Evolutionary conservation across 2,797 vertebrate species (phyloP), one percentile per base, ranked within the genome.

Genomic region (Oreortyx pictus): DNA sequence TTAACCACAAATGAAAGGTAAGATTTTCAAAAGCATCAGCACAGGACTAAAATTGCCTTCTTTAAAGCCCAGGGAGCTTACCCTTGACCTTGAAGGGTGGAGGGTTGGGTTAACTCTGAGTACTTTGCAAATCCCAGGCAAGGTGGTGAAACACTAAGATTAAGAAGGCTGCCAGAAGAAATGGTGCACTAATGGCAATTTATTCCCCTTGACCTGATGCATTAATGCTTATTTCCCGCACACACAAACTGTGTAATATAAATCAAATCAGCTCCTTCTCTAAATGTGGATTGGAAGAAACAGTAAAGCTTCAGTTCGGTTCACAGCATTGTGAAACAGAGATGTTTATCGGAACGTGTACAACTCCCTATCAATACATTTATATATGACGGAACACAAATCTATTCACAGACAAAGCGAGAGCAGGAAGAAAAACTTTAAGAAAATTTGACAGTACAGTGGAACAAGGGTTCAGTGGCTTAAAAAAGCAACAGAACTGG

Each of bases 141-240:
- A 93, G 74, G 68, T 89, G 90, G 61, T 95, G 86, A 95, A 96
- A 92, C 47, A 62, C 11, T 62, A 90, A 92, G 86, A 95, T 94
- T 93, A 94, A 80, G 79, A 54, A 62, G 35, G 70, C 54, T 93
- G 93, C 65, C 86, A 93, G 75, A 75, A 91, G 59, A 82, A 85
- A 73, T 66, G 35, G 61, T 41, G n/a, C 54, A 65, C 54, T 77
- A 77, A 65, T 68, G 61, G 39, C 67, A 66, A 88, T 77, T 92
- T 80, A 94, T 94, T 87, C 78, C 83, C 39, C 62, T 75, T 82
- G 88, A 91, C 46, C 62, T 12, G 5, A 49, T 66, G 39, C 88
- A 92, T 92, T 94, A 95, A 90, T 50, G 52, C 66, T 76, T 88
- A 92, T 82, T 94, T 95, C 78, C 76, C 67, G 56, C 39, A 78